phyloP scores from a whole-genome alignment of 2,888 invertebrate species.

The Mechanitis mazaeus region DNA sequence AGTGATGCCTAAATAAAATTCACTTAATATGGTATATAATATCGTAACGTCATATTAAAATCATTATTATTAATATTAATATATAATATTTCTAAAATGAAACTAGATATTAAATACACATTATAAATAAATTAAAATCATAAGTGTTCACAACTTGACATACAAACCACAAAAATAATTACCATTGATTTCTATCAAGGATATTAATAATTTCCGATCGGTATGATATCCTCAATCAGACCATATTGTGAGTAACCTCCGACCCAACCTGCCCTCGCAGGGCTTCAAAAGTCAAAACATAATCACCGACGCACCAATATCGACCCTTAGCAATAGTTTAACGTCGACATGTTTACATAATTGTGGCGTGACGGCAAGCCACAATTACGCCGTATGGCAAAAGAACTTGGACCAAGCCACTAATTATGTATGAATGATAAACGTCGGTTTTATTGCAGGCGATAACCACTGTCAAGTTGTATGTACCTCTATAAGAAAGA shows the following conservation, averaged over 20 bases:
- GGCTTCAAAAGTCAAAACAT: conserved; percentile 23
- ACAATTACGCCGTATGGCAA: conserved; percentile 65
- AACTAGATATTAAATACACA: no score
- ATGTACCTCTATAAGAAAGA: neutral
- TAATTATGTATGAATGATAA: conserved; percentile 49
- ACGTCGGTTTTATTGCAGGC: conserved; percentile 22
- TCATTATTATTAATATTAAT: no score
- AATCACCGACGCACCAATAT: conserved; percentile 22
- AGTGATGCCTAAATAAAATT: no score
- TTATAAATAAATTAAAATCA: no score
- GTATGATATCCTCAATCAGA: conserved; percentile 13
- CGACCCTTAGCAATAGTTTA: conserved; percentile 16
- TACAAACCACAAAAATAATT: neutral
- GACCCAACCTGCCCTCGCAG: conserved; percentile 17
- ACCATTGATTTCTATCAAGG: neutral
- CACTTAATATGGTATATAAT: no score
- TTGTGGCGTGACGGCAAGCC: conserved; percentile 49
- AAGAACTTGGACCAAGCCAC: conserved; percentile 35
- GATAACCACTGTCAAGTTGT: neutral
- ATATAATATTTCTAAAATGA: no score
- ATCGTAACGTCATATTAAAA: no score
- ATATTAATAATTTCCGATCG: conserved; percentile 3
- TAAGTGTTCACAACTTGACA: no score
- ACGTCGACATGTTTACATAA: conserved; percentile 55
- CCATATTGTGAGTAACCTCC: conserved; percentile 17